These are phyloP conservation scores for Anhinga rufa DNA, from an alignment of 2,113 vertebrate species.

Conservation along the genomic window DNA sequence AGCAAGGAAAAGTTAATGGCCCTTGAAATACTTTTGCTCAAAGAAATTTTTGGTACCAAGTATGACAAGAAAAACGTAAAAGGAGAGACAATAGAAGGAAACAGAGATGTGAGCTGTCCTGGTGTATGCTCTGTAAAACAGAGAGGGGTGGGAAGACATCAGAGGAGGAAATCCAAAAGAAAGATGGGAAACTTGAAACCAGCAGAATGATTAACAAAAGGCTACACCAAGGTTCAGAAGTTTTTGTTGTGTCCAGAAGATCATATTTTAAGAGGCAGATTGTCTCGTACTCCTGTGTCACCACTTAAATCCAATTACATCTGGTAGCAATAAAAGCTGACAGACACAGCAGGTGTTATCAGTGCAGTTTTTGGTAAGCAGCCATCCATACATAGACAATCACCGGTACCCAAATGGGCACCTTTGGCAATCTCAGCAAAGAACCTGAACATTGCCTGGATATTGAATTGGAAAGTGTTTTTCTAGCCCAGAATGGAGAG, in stretches of 20 bases:
- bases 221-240: background rate
- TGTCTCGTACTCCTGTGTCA: background rate
- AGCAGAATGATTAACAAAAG: background rate
- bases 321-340: constrained; percentile 37
- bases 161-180: background rate
- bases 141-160: background rate
- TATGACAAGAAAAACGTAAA: background rate
- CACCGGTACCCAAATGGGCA: background rate
- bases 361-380: background rate
- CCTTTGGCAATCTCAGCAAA: constrained; percentile 21
- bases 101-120: background rate
- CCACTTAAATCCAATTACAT: constrained; percentile 1
- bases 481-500: background rate
- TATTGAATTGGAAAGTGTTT: background rate
- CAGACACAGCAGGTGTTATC: constrained; percentile 32
- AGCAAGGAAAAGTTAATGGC: background rate
- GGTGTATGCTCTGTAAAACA: background rate
- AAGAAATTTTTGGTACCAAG: background rate
- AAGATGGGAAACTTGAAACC: background rate
- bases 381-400: background rate
- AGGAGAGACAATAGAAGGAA: background rate
- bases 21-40: background rate
- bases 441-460: background rate
- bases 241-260: background rate
- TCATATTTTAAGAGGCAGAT: background rate